Evolutionary conservation across 2,797 vertebrate genomes (phyloP).

Genomic region (Pseudochirops cupreus): DNA sequence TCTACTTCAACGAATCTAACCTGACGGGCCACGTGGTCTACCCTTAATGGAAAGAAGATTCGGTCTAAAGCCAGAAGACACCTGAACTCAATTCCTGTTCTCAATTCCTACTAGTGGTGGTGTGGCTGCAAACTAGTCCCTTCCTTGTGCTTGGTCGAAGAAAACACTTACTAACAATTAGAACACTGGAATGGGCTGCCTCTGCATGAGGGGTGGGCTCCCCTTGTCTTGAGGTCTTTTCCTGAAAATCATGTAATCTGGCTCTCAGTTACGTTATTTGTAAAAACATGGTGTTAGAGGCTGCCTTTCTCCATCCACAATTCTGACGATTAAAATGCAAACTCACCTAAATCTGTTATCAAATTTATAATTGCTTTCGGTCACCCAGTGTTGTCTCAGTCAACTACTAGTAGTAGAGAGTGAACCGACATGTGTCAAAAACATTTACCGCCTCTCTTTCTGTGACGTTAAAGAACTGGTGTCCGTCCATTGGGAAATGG

Average conservation of each 20-base stretch:
- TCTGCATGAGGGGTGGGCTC: neutral
- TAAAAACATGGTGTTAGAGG: no score
- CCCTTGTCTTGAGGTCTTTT: neutral
- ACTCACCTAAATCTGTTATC: neutral
- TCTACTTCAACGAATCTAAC: neutral
- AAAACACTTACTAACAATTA: neutral
- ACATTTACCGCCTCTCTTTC: neutral
- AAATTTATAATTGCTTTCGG: neutral
- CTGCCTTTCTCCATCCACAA: neutral
- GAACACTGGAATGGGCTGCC: neutral
- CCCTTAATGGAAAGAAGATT: neutral
- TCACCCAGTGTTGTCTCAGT: neutral
- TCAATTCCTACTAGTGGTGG: neutral
- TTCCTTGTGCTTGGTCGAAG: neutral
- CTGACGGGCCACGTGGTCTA: neutral
- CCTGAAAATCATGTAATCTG: neutral
- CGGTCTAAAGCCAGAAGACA: neutral
- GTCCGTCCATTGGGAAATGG: neutral
- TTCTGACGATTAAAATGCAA: neutral
- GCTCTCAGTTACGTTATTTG: no score
- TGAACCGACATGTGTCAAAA: neutral
- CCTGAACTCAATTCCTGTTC: neutral
- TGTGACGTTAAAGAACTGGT: neutral
- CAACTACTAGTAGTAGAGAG: neutral
- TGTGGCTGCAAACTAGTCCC: neutral